Evolutionary conservation across 1,140 invertebrate species (phyloP), one percentile per base, ranked within the genome.

Genomic region (Saxidomus purpurata): DNA sequence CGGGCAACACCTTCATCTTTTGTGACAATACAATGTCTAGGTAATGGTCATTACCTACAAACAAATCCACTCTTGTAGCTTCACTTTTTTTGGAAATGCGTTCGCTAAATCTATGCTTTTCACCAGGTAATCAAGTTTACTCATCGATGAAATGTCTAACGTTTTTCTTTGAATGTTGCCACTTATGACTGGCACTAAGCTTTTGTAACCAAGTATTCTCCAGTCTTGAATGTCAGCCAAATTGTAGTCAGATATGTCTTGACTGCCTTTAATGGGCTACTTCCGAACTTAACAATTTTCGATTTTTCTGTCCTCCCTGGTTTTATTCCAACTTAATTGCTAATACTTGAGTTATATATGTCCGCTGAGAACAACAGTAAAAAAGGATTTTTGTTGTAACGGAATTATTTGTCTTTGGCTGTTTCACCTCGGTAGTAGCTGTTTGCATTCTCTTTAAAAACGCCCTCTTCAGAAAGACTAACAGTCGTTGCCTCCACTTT

Each of bases 31-130:
- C 31, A 11, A 83, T 3, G 36, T 83, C 81, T 17, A 83, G 31
- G 38, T 83, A 63, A 67, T 59, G 67, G n/a, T 67, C 81, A 43
- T 83, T 83, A n/a, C 81, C 81, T 38, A 83, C 67, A 9, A 83
- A 34, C 22, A 83, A 31, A 1, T 83, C 81, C 13, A 83, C 43
- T 19, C 38, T 59, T 8, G 55, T 8, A n/a, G 9, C 19, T 40
- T 83, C 81, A 67, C 36, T 47, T 83, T 83, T 25, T 36, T 36
- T 25, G 3, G 81, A 34, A 38, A 83, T 43, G 31, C n/a, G 47
- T 49, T 67, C 8, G 67, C 82, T 85, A 85, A 25, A 6, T 82
- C 80, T 9, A 82, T 3, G 43, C 80, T 67, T 3, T 43, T 55
- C 13, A 80, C 15, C 8, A 55, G 4, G n/a, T 80, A 13, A 25